A percentile compares a stretch with the other conserved stretches of the same genome.
phyloP scores from a whole-genome alignment of 2,888 invertebrate species.

The Taphrorychus bicolor region DNA sequence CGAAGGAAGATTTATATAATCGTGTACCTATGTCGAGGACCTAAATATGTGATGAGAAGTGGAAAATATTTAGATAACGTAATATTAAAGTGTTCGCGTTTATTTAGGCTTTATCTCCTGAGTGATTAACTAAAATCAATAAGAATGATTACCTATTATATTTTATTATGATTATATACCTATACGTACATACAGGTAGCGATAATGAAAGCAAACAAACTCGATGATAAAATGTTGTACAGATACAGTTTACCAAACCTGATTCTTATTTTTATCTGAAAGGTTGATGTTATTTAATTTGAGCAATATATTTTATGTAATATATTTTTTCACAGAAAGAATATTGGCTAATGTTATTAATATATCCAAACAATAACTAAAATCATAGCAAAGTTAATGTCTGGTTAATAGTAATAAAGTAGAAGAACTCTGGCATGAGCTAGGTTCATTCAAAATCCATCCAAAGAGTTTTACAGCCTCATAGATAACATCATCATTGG shows the following conservation, averaged over 20 bases:
- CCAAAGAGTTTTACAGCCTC: too few relatives aligned
- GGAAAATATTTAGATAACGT: conserved; percentile 31
- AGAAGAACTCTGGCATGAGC: too few relatives aligned
- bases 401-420: too few relatives aligned
- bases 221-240: conserved; percentile 23
- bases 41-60: conserved; percentile 5
- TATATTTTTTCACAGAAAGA: too few relatives aligned
- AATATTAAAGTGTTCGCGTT: conserved; percentile 35
- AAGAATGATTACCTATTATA: conserved; percentile 41
- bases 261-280: too few relatives aligned
- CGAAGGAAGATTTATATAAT: too few relatives aligned
- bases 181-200: conserved; percentile 31
- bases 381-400: too few relatives aligned
- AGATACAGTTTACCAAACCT: conserved; percentile 17
- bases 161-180: conserved; percentile 30
- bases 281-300: neutral
- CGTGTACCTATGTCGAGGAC: neutral
- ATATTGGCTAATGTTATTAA: neutral
- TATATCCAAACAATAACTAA: too few relatives aligned
- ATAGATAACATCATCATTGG: too few relatives aligned
- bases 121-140: conserved; percentile 40
- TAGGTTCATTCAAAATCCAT: too few relatives aligned
- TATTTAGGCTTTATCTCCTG: conserved; percentile 34
- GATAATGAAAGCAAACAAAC: conserved; percentile 33
- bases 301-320: neutral